A percentile compares a stretch with the other conserved stretches of the same genome.
These are phyloP conservation scores for Pseudopodoces humilis DNA, from an alignment of 2,113 vertebrate species.

Conservation along the genomic window DNA sequence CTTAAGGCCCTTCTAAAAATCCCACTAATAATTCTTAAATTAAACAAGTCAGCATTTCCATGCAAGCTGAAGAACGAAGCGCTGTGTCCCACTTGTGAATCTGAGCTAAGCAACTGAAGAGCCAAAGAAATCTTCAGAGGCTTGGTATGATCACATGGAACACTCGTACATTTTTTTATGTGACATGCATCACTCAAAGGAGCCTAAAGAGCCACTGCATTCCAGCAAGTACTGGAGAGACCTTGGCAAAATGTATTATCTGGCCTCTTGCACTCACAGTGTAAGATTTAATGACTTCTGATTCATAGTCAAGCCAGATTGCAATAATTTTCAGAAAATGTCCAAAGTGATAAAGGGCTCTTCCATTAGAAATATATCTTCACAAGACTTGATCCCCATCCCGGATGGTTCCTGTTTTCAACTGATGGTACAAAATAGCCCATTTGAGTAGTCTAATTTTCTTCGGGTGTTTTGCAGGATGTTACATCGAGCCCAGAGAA, in stretches of 20 bases:
- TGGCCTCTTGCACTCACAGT: not conserved
- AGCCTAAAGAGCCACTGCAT: not conserved
- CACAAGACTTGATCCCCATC: not conserved
- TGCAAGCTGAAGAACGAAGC: not conserved
- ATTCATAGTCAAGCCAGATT: constrained; percentile 24
- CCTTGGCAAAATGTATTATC: constrained; percentile 33
- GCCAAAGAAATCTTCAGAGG: constrained; percentile 49
- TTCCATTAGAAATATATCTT: constrained; percentile 15
- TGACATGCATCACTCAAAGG: constrained; percentile 29
- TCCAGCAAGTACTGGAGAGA: constrained; percentile 19
- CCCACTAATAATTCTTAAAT: constrained; percentile 65
- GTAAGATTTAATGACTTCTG: constrained; percentile 48
- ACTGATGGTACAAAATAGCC: constrained; percentile 7
- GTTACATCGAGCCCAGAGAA: not conserved
- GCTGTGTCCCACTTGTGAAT: constrained; percentile 39
- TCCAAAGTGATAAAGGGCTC: constrained; percentile 25
- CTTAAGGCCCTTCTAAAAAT: constrained; percentile 60
- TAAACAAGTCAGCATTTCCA: constrained; percentile 60
- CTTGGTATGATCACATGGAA: not conserved
- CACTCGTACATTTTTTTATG: not conserved
- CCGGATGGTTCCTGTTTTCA: not conserved
- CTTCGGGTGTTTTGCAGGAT: constrained; percentile 6
- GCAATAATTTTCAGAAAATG: constrained; percentile 42
- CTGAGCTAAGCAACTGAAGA: constrained; percentile 39
- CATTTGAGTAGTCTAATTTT: not conserved